phyloP scores from a whole-genome alignment of 2,797 vertebrate species.

The Sebastes minor region DNA sequence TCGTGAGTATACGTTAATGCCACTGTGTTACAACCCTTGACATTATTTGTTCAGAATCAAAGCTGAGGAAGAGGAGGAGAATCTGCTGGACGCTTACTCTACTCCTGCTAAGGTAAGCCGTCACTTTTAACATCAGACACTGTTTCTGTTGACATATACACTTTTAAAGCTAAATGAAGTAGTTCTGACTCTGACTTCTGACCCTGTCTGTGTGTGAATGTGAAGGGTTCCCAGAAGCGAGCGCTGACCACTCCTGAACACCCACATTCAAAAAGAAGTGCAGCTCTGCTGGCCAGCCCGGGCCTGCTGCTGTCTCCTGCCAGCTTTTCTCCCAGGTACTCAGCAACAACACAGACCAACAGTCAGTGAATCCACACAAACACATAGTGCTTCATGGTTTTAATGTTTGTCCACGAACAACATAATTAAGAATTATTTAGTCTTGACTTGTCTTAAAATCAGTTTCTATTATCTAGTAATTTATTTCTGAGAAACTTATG shows the following conservation, averaged over 20 bases:
- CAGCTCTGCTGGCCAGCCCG: constrained; percentile 81
- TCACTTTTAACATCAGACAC: neutral
- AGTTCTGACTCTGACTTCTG: neutral
- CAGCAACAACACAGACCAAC: neutral
- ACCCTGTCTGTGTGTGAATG: neutral
- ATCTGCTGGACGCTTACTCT: constrained; percentile 87
- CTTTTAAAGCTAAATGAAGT: neutral
- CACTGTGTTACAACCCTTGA: constrained; percentile 56
- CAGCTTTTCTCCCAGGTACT: constrained; percentile 90
- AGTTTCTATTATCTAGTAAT: too few relatives aligned
- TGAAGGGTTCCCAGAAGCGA: constrained; percentile 89
- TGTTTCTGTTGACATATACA: neutral
- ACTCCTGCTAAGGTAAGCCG: constrained; percentile 89
- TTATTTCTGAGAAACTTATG: too few relatives aligned
- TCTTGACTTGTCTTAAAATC: too few relatives aligned
- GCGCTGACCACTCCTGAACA: constrained; percentile 87
- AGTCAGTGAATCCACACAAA: neutral
- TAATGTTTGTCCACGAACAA: neutral
- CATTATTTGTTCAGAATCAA: constrained; percentile 79
- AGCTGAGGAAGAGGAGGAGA: constrained; percentile 90
- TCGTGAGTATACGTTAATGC: fast-evolving
- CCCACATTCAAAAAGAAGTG: constrained; percentile 86
- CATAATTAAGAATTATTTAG: neutral
- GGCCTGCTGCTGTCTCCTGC: constrained; percentile 87
- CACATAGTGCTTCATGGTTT: neutral